Conservation (phyloP, 2,888 invertebrate species). For the Acanthoscelides obtectus region DNA sequence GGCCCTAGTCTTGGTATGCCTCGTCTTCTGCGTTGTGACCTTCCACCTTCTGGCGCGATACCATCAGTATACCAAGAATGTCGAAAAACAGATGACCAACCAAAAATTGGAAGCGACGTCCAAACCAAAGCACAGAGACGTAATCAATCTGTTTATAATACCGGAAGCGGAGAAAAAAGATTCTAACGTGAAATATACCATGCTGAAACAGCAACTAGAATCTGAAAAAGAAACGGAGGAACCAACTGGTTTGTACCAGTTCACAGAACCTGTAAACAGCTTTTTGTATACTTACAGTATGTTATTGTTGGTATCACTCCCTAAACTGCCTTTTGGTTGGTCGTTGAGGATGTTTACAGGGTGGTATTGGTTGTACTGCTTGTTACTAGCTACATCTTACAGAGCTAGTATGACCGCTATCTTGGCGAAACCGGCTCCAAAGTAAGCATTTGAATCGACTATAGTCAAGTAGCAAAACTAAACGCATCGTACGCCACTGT, state of each 20-base stretch:
- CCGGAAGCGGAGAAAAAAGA: constrained; percentile 28
- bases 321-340: constrained; percentile 74
- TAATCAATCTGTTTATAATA: neutral
- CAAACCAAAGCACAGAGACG: constrained; percentile 5
- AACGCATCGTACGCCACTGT: too few species aligned
- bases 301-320: constrained; percentile 73
- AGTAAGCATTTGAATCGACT: constrained; percentile 52
- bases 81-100: constrained; percentile 24
- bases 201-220: constrained; percentile 37
- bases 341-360: constrained; percentile 75
- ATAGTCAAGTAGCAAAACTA: too few species aligned
- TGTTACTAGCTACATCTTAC: constrained; percentile 74
- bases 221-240: constrained; percentile 34
- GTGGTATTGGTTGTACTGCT: constrained; percentile 84
- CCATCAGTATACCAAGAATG: constrained; percentile 47
- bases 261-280: constrained; percentile 68
- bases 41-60: constrained; percentile 62
- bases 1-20: constrained; percentile 49
- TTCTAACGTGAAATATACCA: constrained; percentile 35
- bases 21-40: constrained; percentile 61
- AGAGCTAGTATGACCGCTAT: constrained; percentile 82
- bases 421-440: constrained; percentile 70
- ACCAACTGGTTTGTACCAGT: constrained; percentile 59
- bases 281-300: constrained; percentile 77
- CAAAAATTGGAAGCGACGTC: neutral